Percentiles rank a stretch among this genome's conserved stretches.
Evolutionary conservation across 1,140 invertebrate species (phyloP).

Genomic region (Macrobrachium nipponense): DNA sequence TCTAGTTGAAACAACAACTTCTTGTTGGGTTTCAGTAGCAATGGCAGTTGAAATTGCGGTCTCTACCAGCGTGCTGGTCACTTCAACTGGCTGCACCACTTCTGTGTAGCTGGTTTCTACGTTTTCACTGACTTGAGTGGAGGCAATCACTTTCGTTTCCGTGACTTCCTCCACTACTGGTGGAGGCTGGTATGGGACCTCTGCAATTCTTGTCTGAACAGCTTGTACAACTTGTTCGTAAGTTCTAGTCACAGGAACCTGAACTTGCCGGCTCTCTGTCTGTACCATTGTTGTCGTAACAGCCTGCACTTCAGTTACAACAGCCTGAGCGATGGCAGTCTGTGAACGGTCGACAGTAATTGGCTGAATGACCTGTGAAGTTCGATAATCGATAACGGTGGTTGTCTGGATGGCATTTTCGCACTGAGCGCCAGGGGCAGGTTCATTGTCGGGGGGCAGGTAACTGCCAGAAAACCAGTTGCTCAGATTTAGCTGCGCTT

Average conservation of each 20-base stretch:
- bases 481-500: constrained; percentile 18
- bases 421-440: constrained; percentile 14
- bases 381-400: constrained; percentile 28
- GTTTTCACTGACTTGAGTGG: constrained; percentile 46
- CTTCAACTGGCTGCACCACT: constrained; percentile 21
- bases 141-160: constrained; percentile 33
- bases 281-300: constrained; percentile 59
- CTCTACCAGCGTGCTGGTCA: constrained; percentile 36
- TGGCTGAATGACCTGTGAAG: constrained; percentile 44
- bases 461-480: constrained; percentile 38
- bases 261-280: constrained; percentile 46
- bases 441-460: constrained; percentile 31
- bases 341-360: constrained; percentile 43
- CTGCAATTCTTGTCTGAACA: constrained; percentile 32
- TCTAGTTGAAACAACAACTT: constrained; percentile 23
- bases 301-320: constrained; percentile 56
- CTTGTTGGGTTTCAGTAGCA: constrained; percentile 28
- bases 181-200: constrained; percentile 35
- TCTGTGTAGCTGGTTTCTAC: constrained; percentile 31
- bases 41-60: constrained; percentile 31
- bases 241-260: constrained; percentile 49
- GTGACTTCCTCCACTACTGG: constrained; percentile 43
- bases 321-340: constrained; percentile 41
- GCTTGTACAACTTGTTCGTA: constrained; percentile 49
- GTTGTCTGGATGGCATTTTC: constrained; percentile 38